Base-by-base conservation (phyloP, 2,888 invertebrate genomes). In the Dryadula phaetusa region DNA sequence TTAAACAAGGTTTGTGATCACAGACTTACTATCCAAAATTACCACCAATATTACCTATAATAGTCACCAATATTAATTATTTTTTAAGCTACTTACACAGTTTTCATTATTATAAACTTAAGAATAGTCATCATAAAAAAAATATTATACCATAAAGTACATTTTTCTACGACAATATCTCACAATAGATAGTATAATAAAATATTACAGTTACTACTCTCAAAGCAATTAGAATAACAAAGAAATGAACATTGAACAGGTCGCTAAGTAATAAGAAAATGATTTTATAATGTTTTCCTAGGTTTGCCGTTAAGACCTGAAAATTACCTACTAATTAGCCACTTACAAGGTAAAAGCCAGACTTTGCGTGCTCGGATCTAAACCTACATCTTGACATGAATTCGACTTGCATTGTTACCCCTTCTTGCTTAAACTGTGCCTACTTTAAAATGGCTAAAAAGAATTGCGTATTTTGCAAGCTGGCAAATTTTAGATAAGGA, bases 261-360 rank as follows among this genome's bases (percentile, higher is more conserved):
- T 37, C 40, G 22, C n/a, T 40, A 56, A 40, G 56, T 40, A 56
- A 56, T 25, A 56, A 40, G 40, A 40, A 56, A 40, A 56, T 37
- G 18, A 54, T 16, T 37, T 22, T 22, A 56, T 22, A 37, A 37
- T 37, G 56, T 56, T 60, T 60, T 60, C 60, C 32, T 46, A 60
- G 60, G 60, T 58, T n/a, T 47, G 46, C 37, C 12, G 16, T 16
- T 40, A 64, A 64, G 54, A 37, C 10, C 56, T 64, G 42, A 42
- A 67, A 67, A 67, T 62, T 58, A 64, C 34, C 47, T 56, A 47
- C 62, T 70, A 70, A 70, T 70, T 70, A 67, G 67, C 56, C 64
- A 40, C 70, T 67, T 58, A 47, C 52, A 44, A 22, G 42, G 20
- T 49, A 54, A 64, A 58, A 58, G 64, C n/a, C 10, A 10, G 52